These are phyloP conservation scores for Nephotettix cincticeps DNA, from an alignment of 1,140 invertebrate genomes.

Conservation along the genomic window DNA sequence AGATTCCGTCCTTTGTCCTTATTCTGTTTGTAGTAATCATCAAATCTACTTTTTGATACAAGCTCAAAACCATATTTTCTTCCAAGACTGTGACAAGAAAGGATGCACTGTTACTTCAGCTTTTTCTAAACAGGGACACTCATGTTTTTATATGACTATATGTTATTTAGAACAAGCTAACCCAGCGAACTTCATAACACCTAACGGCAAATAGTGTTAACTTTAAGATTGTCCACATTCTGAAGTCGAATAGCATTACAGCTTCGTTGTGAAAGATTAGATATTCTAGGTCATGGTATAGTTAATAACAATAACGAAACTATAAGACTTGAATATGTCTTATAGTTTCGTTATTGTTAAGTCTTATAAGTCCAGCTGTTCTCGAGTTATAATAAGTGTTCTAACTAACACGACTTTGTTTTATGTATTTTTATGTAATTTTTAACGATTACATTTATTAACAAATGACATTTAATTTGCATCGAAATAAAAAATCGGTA, in stretches of 20 bases:
- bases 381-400: not conserved
- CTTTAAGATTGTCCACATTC: too few species aligned
- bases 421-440: not conserved
- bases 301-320: not conserved
- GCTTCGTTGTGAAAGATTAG: too few species aligned
- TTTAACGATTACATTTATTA: not conserved
- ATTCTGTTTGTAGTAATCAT: slow-evolving; percentile 55
- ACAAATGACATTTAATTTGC: too few species aligned
- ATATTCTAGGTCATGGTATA: too few species aligned
- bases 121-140: not conserved
- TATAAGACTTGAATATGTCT: not conserved
- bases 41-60: slow-evolving; percentile 56
- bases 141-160: not conserved
- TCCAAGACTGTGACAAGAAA: slow-evolving; percentile 53
- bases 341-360: not conserved
- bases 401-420: not conserved
- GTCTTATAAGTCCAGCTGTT: too few species aligned
- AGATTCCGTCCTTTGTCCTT: slow-evolving; percentile 52
- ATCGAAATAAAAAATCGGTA: too few species aligned
- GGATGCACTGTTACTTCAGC: not conserved
- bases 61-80: slow-evolving; percentile 58
- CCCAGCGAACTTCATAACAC: too few species aligned
- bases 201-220: too few species aligned
- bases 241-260: too few species aligned
- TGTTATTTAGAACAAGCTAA: not conserved